Evolutionary conservation across 2,113 vertebrate species (phyloP).

Genomic region (Salvelinus namaycush): DNA sequence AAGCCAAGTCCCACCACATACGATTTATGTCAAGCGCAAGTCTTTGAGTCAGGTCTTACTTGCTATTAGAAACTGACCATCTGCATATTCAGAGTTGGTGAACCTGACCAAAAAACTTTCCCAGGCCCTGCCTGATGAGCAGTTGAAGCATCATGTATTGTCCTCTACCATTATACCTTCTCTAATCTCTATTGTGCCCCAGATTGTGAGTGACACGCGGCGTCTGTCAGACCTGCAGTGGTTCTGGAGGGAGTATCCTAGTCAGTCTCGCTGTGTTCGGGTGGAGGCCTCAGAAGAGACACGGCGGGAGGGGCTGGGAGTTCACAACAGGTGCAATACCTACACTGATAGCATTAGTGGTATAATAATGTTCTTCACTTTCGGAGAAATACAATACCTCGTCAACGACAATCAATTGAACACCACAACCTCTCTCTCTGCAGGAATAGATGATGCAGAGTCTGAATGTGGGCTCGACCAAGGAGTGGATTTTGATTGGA

Average conservation of each 20-base stretch:
- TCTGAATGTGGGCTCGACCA: constrained; percentile 90
- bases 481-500: constrained; percentile 80
- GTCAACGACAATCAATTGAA: neutral
- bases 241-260: constrained; percentile 77
- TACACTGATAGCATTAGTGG: neutral
- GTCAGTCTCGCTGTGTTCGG: constrained; percentile 67
- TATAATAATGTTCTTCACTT: neutral
- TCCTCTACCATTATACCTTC: neutral
- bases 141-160: neutral
- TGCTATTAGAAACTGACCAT: neutral
- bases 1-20: neutral
- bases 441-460: constrained; percentile 86
- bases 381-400: neutral
- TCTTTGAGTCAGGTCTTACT: neutral
- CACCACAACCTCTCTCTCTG: neutral
- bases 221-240: constrained; percentile 83
- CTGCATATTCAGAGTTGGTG: neutral
- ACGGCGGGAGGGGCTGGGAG: constrained; percentile 80
- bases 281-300: constrained; percentile 77
- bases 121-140: neutral
- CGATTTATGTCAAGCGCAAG: neutral
- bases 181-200: neutral
- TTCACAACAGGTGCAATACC: constrained; percentile 74
- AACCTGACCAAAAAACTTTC: neutral
- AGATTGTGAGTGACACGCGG: constrained; percentile 88